Conservation (phyloP, 2,113 vertebrate species). For the Sinocyclocheilus maitianheensis region DNA sequence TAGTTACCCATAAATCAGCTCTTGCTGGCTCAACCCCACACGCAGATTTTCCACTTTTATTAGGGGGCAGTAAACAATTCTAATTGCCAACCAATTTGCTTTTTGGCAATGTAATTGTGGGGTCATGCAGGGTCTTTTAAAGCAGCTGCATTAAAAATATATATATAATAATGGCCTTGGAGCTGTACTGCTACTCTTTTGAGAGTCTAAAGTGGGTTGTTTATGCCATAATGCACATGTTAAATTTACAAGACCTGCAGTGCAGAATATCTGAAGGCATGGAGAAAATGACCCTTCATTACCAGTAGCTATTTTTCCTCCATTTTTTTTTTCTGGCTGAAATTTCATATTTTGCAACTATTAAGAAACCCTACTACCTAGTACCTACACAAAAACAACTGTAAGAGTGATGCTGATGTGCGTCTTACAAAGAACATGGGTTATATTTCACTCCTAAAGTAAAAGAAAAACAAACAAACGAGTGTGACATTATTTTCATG, state of each 20-base stretch:
- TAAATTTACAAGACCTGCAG: constrained; percentile 40
- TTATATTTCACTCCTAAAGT: not conserved
- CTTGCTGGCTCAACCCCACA: constrained; percentile 44
- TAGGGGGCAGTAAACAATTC: constrained; percentile 51
- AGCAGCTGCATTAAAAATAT: constrained; percentile 46
- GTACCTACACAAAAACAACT: not conserved
- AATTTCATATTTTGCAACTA: not conserved
- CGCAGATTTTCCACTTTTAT: constrained; percentile 43
- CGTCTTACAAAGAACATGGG: not conserved
- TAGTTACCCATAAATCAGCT: constrained; percentile 42
- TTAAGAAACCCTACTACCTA: not conserved
- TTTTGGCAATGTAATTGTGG: constrained; percentile 55
- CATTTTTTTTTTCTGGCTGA: not conserved
- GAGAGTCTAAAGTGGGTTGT: constrained; percentile 47
- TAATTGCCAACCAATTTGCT: constrained; percentile 57
- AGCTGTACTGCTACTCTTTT: constrained; percentile 44
- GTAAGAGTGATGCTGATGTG: no score
- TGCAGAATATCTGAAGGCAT: not conserved
- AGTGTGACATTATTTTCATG: not conserved
- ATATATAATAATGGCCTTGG: constrained; percentile 43
- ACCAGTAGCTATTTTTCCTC: constrained; percentile 8
- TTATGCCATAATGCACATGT: constrained; percentile 42
- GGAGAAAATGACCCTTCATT: constrained; percentile 40
- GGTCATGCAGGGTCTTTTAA: constrained; percentile 55
- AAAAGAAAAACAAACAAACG: no score